Conservation (phyloP, 2,888 invertebrate species). For the Synergus umbraculus region DNA sequence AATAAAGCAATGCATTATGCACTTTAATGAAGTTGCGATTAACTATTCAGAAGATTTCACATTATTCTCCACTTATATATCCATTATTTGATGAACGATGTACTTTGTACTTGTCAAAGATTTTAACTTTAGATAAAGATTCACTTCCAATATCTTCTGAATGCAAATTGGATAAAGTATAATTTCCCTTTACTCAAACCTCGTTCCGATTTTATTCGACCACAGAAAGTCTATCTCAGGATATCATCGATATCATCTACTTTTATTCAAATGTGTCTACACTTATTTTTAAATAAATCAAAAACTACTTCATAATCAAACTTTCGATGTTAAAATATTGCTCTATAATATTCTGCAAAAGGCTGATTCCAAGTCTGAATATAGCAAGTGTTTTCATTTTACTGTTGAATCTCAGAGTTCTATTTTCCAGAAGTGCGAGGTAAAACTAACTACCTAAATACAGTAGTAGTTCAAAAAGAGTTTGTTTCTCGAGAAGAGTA, state of each 20-base stretch:
- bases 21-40: background rate
- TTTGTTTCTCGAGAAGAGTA: conserved; percentile 9
- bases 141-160: conserved; percentile 11
- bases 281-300: no score
- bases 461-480: background rate
- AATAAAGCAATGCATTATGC: conserved; percentile 10
- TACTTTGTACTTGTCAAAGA: background rate
- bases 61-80: background rate
- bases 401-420: background rate
- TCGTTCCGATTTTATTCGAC: background rate
- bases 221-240: background rate
- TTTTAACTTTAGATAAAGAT: background rate
- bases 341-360: background rate
- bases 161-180: conserved; percentile 22
- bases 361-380: background rate
- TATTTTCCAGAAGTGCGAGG: background rate
- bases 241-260: background rate
- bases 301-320: no score
- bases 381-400: background rate
- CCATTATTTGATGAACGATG: background rate
- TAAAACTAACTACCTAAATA: conserved; percentile 8
- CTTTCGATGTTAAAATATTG: background rate
- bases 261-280: background rate
- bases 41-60: background rate
- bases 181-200: background rate